Evolutionary conservation across 1,140 invertebrate genomes (phyloP), one percentile per base, ranked within the genome.

Genomic region (Oedothorax gibbosus): DNA sequence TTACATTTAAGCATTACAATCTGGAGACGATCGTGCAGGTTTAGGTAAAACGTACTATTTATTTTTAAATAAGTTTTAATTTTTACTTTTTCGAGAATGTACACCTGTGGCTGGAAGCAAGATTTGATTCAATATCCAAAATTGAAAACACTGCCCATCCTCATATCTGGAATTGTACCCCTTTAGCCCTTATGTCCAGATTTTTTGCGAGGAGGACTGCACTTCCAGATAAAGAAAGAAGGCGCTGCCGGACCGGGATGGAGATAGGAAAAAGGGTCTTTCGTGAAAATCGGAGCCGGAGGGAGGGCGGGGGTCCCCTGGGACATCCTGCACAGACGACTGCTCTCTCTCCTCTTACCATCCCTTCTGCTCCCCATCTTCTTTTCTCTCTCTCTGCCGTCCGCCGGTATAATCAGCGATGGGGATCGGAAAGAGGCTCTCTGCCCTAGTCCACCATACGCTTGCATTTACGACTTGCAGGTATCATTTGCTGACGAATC

Each of bases 401-500:
- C 69, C 60, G 18, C 75, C 56, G 66, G 75, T 78, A 77, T 85
- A 85, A 85, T 85, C 83, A 85, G 83, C 20, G 83, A 85, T 85
- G 83, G 75, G 83, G 75, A 77, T 78, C 73, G 81, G 81, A 66
- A 64, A 64, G 35, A 35, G 76, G 81, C 81, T 84, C 76, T 84
- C 81, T 76, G 71, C 72, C 60, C 64, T 62, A 75, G 81, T 84
- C 71, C 71, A 84, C 71, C 71, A 76, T 75, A 76, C 71, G 73
- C 75, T 78, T 71, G 83, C 83, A 68, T 85, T 85, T 85, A 85
- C 83, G 83, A 85, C 75, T 85, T 64, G 66, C 83, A 85, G 83
- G 83, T 85, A 85, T 85, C 83, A 85, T 85, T 85, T 85, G 83
- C 83, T 85, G 83, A 85, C 83, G 83, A 85, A 85, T 85, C 83